Evolutionary conservation across 2,888 invertebrate species (phyloP), one percentile per base, ranked within the genome.

Genomic region (Harpalus rubripes): DNA sequence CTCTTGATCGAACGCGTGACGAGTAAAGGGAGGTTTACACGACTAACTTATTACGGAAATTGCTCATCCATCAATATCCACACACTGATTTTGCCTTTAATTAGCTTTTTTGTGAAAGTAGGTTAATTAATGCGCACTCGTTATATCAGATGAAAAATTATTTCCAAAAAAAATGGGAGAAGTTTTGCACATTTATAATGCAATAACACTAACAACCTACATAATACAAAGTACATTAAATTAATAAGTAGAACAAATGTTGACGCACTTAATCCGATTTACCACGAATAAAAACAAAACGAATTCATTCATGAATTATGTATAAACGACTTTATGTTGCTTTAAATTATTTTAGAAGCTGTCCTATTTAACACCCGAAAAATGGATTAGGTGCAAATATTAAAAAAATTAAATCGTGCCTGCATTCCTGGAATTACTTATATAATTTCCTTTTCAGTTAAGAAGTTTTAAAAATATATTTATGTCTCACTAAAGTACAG

Each of bases 11-110:
- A 8, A 68, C 52, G 72, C 72, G 72, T 74, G 72, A 74, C 44
- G 41, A 16, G 15, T 10, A 1, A 18, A 44, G 72, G 72, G 44
- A 32, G 6, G 32, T 32, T 32, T 32, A 32, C 18, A 39, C 32
- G 39, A 68, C 41, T 74, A 12, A 18, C 16, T 15, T 74, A 74
- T 74, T 74, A 74, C 16, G 72, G 72, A 74, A 44, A 74, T 74
- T 74, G 44, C 44, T 74, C 72, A 74, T 74, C 72, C 72, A 74
- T 74, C 72, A 74, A 74, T 74, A 32, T 32, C 32, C 3, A 1
- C 26, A 74, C 16, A 74, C 72, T 18, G 72, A 74, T 74, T 68
- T 63, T 41, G 72, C n/a, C 74, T 18, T 56, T 74, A 52, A 74
- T 74, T 72, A 72, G 72, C n/a, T 68, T 68, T 68, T 39, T 39